A percentile compares a stretch with the other conserved stretches of the same genome.
These are phyloP conservation scores for Erpobdella octoculata DNA, from an alignment of 2,888 invertebrate genomes.

Conservation along the genomic window DNA sequence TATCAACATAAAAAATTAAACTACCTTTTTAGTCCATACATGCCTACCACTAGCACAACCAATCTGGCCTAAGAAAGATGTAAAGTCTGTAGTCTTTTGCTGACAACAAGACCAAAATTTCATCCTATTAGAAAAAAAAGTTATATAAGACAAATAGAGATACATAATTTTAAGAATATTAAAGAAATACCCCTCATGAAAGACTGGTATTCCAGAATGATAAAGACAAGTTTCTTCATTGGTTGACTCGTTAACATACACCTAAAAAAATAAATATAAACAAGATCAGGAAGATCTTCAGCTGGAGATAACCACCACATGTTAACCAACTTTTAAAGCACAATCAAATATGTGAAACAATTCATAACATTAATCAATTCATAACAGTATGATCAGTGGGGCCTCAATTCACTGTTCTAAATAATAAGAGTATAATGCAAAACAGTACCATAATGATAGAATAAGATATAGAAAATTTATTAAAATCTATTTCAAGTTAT, in stretches of 20 bases:
- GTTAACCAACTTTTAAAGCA: neutral
- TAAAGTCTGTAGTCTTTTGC: constrained; percentile 84
- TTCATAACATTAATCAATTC: neutral
- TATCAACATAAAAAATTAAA: neutral
- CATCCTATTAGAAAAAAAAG: constrained; percentile 56
- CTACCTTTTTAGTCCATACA: constrained; percentile 67
- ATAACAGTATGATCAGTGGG: neutral
- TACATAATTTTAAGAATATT: no score
- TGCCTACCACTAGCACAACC: constrained; percentile 81
- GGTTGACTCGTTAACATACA: constrained; percentile 60
- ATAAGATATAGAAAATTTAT: no score
- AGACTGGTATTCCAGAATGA: constrained; percentile 83
- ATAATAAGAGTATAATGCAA: no score
- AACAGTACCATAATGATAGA: no score
- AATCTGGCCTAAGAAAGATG: constrained; percentile 77
- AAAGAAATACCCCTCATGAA: constrained; percentile 71
- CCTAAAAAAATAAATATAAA: constrained; percentile 41
- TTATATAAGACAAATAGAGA: no score
- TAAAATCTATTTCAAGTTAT: no score
- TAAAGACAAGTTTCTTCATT: constrained; percentile 60
- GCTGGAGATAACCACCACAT: neutral
- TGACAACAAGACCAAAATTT: constrained; percentile 97
- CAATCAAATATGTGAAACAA: neutral
- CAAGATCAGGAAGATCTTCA: no score
- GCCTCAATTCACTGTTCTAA: no score